Base-by-base conservation (phyloP, 2,888 invertebrate species). In the Drosophila falleni region DNA sequence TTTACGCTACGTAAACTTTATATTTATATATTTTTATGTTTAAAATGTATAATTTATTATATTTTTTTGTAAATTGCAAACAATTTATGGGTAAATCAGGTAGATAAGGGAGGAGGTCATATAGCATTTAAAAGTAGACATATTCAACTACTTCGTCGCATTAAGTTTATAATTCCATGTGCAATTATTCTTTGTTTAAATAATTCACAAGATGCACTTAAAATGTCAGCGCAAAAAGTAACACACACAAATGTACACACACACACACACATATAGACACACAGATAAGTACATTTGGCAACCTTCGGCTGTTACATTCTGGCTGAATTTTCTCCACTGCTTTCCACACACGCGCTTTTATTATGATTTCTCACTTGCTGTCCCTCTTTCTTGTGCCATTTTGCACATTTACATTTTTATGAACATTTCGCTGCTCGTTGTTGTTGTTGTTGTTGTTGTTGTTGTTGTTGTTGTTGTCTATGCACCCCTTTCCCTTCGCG, bases 101-200 rank as follows among this genome's bases (percentile, higher is more conserved):
- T 3, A 2, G 19, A 10, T 13, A 4, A 2, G n/a, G 31, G 6
- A 0, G 6, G 1, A 13, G 0, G 8, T 3, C 10, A 10, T 51
- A n/a, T 37, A 15, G 37, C 13, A 16, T 47, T 64, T 66, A 71
- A 53, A 56, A 47, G 60, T 47, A 56, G 51, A 61, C 67, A 71
- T 74, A 62, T 85, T 87, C 54, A 74, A 84, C 81, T 85, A 84
- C 87, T 84, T 69, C 68, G 80, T 62, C 61, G 86, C 83, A 82
- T 84, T 85, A 66, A 71, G 78, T 74, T 82, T 61, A 65, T 85
- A 82, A 85, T 80, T 86, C 75, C 56, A 47, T 71, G 88, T 80
- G 87, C 80, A 85, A 85, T 85, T 88, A 85, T 85, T 87, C 85
- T 87, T 85, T 89, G 85, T 89, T 85, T 85, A 88, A 85, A 85